Base-by-base conservation (phyloP, 2,888 invertebrate genomes). In the Melanotus villosus region DNA sequence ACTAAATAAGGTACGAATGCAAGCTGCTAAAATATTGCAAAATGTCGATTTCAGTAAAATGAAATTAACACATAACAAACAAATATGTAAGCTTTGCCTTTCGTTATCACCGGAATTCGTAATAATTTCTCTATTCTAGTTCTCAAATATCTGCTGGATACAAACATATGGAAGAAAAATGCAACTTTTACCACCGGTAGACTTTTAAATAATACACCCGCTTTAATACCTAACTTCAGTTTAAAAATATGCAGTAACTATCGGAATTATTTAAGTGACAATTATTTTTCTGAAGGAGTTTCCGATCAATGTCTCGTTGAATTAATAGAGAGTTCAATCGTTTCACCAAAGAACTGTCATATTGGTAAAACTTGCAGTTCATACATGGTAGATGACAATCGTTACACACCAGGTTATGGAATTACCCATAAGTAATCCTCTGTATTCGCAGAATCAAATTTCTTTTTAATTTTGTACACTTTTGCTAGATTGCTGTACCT, bases 321-420 rank as follows among this genome's bases (percentile, higher is more conserved):
- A 12, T 52, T 76, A 30, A 65, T 74, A 26, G 34, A 72, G 10
- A 12, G 63, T 6, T 45, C 62, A 9, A 21, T 54, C 16, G 56
- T 21, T 10, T 45, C 18, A 7, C 34, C 36, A 23, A 66, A 21
- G 38, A 77, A 56, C 74, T 82, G 75, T 56, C 79, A 21, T 14
- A 62, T 74, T 12, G 65, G 62, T 30, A 26, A 62, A 16, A 45
- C 52, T 2, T 80, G 80, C 54, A 43, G 62, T 19, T 1, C 62
- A 9, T 65, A 68, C 21, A 73, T 78, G 57, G 75, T 73, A 10
- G 62, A 77, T 4, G 78, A 82, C 60, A 41, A 66, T 1, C 47
- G 45, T 21, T 63, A 54, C 5, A 71, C 80, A 12, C 76, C 80
- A 21, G 84, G 83, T 32, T 86, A 85, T 72, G 81, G 84, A 14